A percentile compares a stretch with the other conserved stretches of the same genome.
These are phyloP conservation scores for Hydropsyche betteni DNA, from an alignment of 2,888 invertebrate genomes.

Conservation along the genomic window DNA sequence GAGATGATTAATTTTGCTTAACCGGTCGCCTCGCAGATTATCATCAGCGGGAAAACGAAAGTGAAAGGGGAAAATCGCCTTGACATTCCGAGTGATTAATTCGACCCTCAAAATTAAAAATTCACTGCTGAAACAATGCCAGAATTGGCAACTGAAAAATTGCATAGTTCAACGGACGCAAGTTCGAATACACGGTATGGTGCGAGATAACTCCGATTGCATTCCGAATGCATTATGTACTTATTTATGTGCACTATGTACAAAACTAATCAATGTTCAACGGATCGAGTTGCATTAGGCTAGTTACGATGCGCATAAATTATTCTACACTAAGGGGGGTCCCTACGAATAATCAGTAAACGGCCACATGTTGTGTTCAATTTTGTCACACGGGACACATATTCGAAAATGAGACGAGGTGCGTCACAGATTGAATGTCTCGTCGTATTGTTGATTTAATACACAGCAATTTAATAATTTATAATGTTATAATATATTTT, in stretches of 20 bases:
- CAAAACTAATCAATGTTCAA: conserved; percentile 45
- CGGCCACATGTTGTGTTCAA: conserved; percentile 47
- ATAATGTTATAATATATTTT: no score
- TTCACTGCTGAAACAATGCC: background rate
- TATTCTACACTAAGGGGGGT: conserved; percentile 42
- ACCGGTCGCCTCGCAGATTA: conserved; percentile 49
- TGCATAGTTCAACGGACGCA: background rate
- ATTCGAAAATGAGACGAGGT: background rate
- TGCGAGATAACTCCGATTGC: background rate
- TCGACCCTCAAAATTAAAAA: conserved; percentile 35
- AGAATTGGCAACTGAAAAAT: background rate
- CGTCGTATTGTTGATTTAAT: background rate
- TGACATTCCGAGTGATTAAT: conserved; percentile 51
- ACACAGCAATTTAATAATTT: background rate
- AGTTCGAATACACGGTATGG: background rate
- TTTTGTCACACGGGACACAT: conserved; percentile 30
- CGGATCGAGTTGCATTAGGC: conserved; percentile 42
- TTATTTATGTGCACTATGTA: background rate
- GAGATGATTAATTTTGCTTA: conserved; percentile 51
- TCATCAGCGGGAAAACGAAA: conserved; percentile 36
- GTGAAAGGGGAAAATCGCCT: conserved; percentile 44
- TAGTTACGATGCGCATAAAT: conserved; percentile 50
- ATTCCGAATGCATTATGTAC: background rate
- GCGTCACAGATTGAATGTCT: conserved; percentile 11
- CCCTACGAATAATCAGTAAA: conserved; percentile 47